Base-by-base conservation (phyloP, 2,888 invertebrate species). In the Nezara viridula region DNA sequence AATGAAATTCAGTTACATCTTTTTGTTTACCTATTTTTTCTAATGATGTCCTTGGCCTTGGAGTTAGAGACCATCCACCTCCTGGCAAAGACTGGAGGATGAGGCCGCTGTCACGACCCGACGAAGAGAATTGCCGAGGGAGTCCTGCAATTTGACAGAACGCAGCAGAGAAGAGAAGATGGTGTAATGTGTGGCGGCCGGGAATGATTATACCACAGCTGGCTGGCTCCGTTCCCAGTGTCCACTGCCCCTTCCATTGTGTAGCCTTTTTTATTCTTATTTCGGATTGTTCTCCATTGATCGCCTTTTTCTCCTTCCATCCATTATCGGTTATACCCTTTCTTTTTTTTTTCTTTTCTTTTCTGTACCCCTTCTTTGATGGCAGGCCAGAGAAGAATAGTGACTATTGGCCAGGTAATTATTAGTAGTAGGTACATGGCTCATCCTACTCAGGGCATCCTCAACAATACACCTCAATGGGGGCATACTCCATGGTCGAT, bases 201-300 rank as follows among this genome's bases (percentile, higher is more conserved):
- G n/a, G 44, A 24, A 9, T 44, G 37, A 81, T 81, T 81, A 81
- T 81, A 81, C 77, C 44, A 32, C 44, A n/a, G 66, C 66, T 73
- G 81, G 81, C 44, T 44, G 44, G 44, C 44, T 44, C 44, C 10
- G 44, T 77, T 81, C 44, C 81, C 81, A 44, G 44, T 81, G 81
- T 81, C 81, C 81, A 81, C 81, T 81, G 81, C 40, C n/a, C 81
- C 81, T 81, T 44, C 81, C 81, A 81, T 73, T 73, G 66, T 73
- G 19, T 73, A 16, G 19, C 37, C 6, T 81, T 81, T 81, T 81
- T 81, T 81, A 81, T 81, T 81, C 81, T 81, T 81, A 81, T 81
- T 81, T 81, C 81, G 81, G 81, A 81, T 81, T 81, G 81, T 81
- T 81, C 81, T 81, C 81, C 81, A 81, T 81, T 81, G 81, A 81